Conservation (phyloP, 2,113 vertebrate species). For the Falcunculus frontatus region DNA sequence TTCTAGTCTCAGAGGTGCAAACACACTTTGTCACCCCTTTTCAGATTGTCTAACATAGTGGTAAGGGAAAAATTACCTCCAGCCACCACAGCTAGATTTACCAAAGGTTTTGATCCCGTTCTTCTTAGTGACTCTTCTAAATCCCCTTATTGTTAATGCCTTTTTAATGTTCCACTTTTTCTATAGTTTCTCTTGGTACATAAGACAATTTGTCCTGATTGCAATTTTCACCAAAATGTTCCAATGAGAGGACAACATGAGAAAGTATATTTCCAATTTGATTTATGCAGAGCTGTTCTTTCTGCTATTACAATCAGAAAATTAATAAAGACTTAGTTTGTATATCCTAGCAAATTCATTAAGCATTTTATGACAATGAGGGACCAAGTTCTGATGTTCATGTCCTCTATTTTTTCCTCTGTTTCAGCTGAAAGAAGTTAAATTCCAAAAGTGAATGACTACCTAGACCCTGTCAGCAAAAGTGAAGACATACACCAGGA, state of each 20-base stretch:
- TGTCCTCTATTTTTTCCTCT: background rate
- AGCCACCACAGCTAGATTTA: background rate
- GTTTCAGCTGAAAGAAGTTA: background rate
- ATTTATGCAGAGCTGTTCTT: background rate
- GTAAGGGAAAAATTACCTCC: background rate
- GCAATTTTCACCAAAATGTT: background rate
- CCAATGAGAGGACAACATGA: background rate
- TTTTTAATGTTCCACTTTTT: background rate
- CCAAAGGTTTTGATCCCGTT: background rate
- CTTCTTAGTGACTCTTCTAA: background rate
- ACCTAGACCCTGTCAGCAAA: background rate
- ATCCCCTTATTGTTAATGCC: background rate
- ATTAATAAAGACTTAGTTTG: background rate
- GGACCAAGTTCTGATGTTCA: background rate
- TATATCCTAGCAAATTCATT: background rate
- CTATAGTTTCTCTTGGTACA: background rate
- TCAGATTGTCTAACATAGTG: background rate
- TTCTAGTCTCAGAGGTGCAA: background rate
- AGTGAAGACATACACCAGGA: background rate
- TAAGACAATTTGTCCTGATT: background rate
- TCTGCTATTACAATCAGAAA: background rate
- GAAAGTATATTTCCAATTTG: background rate
- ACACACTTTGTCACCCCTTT: background rate
- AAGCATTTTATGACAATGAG: background rate
- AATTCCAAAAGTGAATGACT: background rate